These are phyloP conservation scores for Enteromius thamalakanensis DNA, from an alignment of 2,797 vertebrate genomes.

Conservation along the genomic window DNA sequence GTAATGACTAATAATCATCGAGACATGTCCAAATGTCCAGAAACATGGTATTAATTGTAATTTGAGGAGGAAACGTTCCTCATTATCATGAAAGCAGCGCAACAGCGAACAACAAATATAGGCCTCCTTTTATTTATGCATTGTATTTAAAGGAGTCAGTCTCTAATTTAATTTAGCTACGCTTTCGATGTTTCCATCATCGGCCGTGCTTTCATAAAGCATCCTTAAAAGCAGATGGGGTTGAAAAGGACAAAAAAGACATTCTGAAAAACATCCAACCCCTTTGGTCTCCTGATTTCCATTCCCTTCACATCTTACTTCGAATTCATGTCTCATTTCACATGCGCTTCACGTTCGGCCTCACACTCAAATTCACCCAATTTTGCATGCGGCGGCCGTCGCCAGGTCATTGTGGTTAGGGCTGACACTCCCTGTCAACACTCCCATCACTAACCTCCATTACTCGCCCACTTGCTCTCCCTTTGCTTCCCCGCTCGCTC, in stretches of 20 bases:
- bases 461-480: slow-evolving; percentile 75
- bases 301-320: slow-evolving; percentile 45
- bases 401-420: slow-evolving; percentile 77
- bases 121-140: background rate
- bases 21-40: background rate
- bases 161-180: slow-evolving; percentile 24
- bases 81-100: background rate
- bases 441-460: slow-evolving; percentile 80
- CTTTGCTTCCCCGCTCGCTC: slow-evolving; percentile 58
- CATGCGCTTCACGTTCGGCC: slow-evolving; percentile 69
- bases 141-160: background rate
- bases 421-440: slow-evolving; percentile 80
- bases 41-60: background rate
- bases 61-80: background rate
- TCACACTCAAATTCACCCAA: slow-evolving; percentile 74
- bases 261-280: slow-evolving; percentile 37
- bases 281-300: slow-evolving; percentile 64
- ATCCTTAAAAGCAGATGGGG: background rate
- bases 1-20: no score
- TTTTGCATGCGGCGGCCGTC: slow-evolving; percentile 73
- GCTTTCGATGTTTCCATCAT: slow-evolving; percentile 22
- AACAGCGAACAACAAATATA: background rate
- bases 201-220: background rate
- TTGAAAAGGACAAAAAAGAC: slow-evolving; percentile 32
- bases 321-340: slow-evolving; percentile 61